phyloP scores from a whole-genome alignment of 2,888 invertebrate species.

The Pherbina coryleti region DNA sequence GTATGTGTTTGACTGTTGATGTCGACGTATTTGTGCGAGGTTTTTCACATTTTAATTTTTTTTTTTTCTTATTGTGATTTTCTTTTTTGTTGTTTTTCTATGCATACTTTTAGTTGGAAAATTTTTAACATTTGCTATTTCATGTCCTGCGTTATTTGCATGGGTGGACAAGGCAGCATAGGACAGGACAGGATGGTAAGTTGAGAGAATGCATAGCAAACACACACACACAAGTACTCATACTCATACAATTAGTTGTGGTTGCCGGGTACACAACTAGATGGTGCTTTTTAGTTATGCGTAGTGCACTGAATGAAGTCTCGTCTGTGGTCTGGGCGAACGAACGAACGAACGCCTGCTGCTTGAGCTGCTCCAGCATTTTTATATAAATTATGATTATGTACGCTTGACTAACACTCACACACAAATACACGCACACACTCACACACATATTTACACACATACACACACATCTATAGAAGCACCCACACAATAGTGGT shows the following conservation, averaged over 20 bases:
- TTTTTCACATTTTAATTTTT: constrained; percentile 65
- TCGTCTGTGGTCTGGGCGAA: constrained; percentile 36
- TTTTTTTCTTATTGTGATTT: constrained; percentile 40
- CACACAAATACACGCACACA: constrained; percentile 26
- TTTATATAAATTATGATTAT: constrained; percentile 37
- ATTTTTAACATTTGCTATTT: constrained; percentile 40
- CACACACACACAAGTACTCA: background rate
- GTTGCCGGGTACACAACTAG: constrained; percentile 15
- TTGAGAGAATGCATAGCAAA: background rate
- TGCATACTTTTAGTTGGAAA: constrained; percentile 33
- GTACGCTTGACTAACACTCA: constrained; percentile 32
- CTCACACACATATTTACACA: constrained; percentile 23
- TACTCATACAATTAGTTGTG: background rate
- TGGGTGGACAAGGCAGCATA: background rate
- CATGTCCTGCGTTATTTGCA: constrained; percentile 50
- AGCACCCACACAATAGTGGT: constrained; percentile 8
- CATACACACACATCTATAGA: constrained; percentile 12
- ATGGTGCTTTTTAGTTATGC: background rate
- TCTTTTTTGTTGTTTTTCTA: constrained; percentile 40
- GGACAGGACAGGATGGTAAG: background rate
- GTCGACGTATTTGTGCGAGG: constrained; percentile 45
- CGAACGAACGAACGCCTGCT: background rate
- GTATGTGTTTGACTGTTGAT: constrained; percentile 7
- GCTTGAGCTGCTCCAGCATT: background rate
- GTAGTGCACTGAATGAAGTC: constrained; percentile 8